These are phyloP conservation scores for Clanis bilineata DNA, from an alignment of 2,888 invertebrate species.

Conservation along the genomic window DNA sequence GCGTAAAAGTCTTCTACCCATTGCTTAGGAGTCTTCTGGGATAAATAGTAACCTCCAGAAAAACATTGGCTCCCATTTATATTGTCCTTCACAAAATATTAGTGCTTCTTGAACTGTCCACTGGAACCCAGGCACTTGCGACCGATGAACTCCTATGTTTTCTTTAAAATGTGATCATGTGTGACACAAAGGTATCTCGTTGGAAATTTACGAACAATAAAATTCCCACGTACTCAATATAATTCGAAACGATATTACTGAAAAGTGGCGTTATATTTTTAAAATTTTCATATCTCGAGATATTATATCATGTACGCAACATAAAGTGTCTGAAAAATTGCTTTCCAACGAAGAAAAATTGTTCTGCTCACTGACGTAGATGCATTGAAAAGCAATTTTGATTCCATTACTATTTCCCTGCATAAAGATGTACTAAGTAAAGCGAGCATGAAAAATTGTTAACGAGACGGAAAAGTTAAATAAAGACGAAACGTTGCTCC, in stretches of 20 bases:
- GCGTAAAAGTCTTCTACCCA: too few species aligned
- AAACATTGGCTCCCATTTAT: too few species aligned
- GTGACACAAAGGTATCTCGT: too few species aligned
- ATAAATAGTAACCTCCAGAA: too few species aligned
- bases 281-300: background rate
- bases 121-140: too few species aligned
- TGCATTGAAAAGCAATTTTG: conserved; percentile 9
- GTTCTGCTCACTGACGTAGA: background rate
- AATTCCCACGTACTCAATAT: background rate
- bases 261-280: background rate
- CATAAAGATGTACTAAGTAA: conserved; percentile 1
- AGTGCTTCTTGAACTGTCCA: too few species aligned
- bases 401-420: background rate
- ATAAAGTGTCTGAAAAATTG: conserved; percentile 8
- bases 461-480: background rate
- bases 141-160: too few species aligned
- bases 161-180: too few species aligned
- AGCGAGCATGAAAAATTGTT: conserved; percentile 2
- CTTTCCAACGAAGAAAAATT: background rate
- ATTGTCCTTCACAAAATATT: too few species aligned
- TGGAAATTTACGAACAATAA: too few species aligned
- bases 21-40: too few species aligned
- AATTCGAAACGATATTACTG: background rate
- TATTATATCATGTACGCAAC: background rate
- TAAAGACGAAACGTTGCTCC: too few species aligned